phyloP scores from a whole-genome alignment of 2,113 vertebrate species.

The Cichladusa arquata region DNA sequence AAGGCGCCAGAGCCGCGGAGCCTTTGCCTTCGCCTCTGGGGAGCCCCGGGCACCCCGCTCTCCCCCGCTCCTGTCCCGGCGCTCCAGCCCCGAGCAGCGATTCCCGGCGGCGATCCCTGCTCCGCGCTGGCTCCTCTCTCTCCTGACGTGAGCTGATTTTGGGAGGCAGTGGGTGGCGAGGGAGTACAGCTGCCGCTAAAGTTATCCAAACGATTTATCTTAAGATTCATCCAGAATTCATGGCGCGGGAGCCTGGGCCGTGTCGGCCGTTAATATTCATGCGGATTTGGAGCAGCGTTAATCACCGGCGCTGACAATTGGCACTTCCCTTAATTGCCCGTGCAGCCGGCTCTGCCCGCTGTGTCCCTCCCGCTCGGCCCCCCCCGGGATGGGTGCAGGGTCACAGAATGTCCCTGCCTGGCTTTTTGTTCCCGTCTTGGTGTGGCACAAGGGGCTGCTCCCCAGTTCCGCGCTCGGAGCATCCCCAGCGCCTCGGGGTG shows the following conservation, averaged over 20 bases:
- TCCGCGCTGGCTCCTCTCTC: background rate
- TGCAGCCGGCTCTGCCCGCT: background rate
- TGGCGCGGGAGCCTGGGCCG: slow-evolving; percentile 73
- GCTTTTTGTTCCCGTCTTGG: background rate
- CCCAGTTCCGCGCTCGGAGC: fast-evolving
- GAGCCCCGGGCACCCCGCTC: background rate
- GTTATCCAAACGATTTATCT: slow-evolving; percentile 81
- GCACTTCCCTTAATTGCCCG: slow-evolving; percentile 71
- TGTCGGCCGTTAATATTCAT: slow-evolving; percentile 87
- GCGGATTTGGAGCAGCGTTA: slow-evolving; percentile 73
- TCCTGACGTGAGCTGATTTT: slow-evolving; percentile 49
- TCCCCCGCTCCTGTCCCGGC: background rate
- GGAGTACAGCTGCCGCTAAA: slow-evolving; percentile 77
- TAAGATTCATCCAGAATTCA: slow-evolving; percentile 83
- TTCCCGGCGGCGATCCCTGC: background rate
- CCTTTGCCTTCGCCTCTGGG: background rate
- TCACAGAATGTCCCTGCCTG: background rate
- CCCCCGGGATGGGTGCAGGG: background rate
- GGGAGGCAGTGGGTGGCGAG: slow-evolving; percentile 68
- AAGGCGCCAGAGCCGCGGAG: background rate
- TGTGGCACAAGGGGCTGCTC: fast-evolving
- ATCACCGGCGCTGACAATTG: slow-evolving; percentile 74
- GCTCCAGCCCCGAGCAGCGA: background rate
- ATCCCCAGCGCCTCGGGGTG: background rate
- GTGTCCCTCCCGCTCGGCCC: background rate